phyloP scores from a whole-genome alignment of 2,888 invertebrate genomes.

The Lasioglossum zephyrum region DNA sequence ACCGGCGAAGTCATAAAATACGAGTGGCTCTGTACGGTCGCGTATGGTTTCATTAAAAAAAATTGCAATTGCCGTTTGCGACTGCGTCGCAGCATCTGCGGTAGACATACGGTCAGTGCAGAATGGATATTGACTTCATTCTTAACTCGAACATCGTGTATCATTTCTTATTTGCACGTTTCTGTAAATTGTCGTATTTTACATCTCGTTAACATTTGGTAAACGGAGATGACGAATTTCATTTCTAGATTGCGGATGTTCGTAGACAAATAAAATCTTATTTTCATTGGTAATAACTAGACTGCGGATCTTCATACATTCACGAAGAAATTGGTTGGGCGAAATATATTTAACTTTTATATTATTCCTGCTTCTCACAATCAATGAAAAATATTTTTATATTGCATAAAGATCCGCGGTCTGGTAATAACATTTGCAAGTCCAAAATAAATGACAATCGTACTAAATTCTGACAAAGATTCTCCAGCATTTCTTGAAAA shows the following conservation, averaged over 20 bases:
- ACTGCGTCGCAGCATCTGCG: constrained; percentile 13
- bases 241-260: neutral
- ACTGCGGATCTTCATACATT: too few species aligned
- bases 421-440: too few species aligned
- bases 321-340: too few species aligned
- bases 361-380: too few species aligned
- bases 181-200: neutral
- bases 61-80: constrained; percentile 14
- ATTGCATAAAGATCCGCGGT: too few species aligned
- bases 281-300: too few species aligned
- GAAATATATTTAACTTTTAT: too few species aligned
- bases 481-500: too few species aligned
- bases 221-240: neutral
- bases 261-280: too few species aligned
- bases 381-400: too few species aligned
- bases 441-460: too few species aligned
- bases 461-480: too few species aligned
- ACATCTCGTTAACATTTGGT: neutral
- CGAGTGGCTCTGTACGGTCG: constrained; percentile 14
- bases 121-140: neutral
- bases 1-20: constrained; percentile 13
- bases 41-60: constrained; percentile 10
- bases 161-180: neutral
- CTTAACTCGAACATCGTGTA: neutral
- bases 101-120: neutral